Base-by-base conservation (phyloP, 2,888 invertebrate species). In the Hofmannophila pseudospretella region DNA sequence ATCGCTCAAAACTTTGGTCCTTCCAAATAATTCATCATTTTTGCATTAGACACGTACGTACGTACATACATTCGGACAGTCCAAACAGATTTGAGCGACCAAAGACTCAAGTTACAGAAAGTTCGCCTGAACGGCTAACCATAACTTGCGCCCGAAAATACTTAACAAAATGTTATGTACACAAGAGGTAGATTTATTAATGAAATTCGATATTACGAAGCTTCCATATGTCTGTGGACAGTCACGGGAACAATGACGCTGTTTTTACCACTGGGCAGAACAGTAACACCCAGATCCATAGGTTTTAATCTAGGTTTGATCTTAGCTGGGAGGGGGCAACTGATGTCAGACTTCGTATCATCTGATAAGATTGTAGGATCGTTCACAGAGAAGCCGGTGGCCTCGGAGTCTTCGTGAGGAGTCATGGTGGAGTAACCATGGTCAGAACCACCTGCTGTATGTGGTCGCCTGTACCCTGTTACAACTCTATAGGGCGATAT, bases 381-480 rank as follows among this genome's bases (percentile, higher is more conserved):
- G 32, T 91, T 89, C 5, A 91, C 88, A 11, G 92, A 93, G 51
- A 94, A 92, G 5, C 93, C 93, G 48, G 94, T 91, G 51, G 94
- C 93, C 65, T 96, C 95, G 1, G 94, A 94, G 64, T 96, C 96
- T 61, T 96, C 96, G 55, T 96, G 95, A 1, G 95, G 95, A 1
- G 96, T 96, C 96, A 96, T 96, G 0, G 96, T 96, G 2, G 96
- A 96, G 75, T 97, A 97, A 1, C 97, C 97, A 65, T 97, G 96
- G 81, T 97, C 97, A n/a, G 95, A 96, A 54, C 93, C 93, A 29
- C 92, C 93, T 0, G 93, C 92, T 0, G 92, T 90, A 30, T 92
- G 90, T 2, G 94, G 91, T 19, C 95, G 89, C 26, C 94, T 86
- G 67, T 95, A 96, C 36, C 92, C 92, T 0, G 94, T 94, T 29